A percentile compares a stretch with the other conserved stretches of the same genome.
Conservation (phyloP, 2,113 vertebrate genomes). For the Triplophysa dalaica region DNA sequence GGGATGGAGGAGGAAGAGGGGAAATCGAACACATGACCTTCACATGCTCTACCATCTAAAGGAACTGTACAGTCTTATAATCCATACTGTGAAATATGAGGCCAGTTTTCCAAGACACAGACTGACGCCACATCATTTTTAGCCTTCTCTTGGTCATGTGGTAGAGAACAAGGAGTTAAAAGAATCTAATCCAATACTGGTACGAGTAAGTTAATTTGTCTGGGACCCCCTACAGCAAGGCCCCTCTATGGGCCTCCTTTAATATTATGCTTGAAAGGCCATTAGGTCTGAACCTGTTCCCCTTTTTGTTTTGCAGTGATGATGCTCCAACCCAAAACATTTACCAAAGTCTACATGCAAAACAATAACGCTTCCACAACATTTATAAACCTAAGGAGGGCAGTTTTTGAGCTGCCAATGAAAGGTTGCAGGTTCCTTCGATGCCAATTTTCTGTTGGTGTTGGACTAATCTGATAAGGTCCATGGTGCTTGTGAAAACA, state of each 20-base stretch:
- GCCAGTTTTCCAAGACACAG: background rate
- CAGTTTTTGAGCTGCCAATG: slow-evolving; percentile 10
- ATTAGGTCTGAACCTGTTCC: slow-evolving; percentile 20
- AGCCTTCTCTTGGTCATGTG: background rate
- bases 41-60: too few species aligned
- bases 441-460: slow-evolving; percentile 24
- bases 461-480: slow-evolving; percentile 32
- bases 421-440: background rate
- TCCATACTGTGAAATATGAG: background rate
- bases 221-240: background rate
- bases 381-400: slow-evolving; percentile 10
- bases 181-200: slow-evolving; percentile 6
- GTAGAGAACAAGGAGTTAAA: background rate
- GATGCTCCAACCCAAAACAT: slow-evolving; percentile 12
- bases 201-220: background rate
- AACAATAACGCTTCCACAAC: slow-evolving; percentile 15
- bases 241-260: slow-evolving; percentile 6
- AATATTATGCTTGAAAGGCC: background rate
- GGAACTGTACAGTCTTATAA: background rate
- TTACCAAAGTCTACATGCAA: slow-evolving; percentile 2
- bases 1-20: background rate
- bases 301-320: slow-evolving; percentile 10
- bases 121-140: background rate
- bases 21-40: background rate
- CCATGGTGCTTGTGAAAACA: slow-evolving; percentile 42